Conservation (phyloP, 2,113 vertebrate species). For the Phrynosoma platyrhinos region DNA sequence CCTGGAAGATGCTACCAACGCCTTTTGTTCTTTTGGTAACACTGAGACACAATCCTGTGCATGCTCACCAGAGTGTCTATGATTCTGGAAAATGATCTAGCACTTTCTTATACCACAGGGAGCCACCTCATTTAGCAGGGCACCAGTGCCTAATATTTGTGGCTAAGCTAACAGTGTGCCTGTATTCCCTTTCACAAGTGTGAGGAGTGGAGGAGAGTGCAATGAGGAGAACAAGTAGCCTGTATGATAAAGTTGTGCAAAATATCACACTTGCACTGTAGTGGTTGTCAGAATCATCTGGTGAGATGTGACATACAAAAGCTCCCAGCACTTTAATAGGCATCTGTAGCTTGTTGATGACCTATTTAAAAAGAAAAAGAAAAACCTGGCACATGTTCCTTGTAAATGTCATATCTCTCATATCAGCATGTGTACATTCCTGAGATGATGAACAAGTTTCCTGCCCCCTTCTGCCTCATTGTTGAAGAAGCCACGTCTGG, state of each 20-base stretch:
- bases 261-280: neutral
- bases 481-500: neutral
- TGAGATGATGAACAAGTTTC: constrained; percentile 10
- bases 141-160: neutral
- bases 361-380: neutral
- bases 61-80: neutral
- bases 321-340: neutral
- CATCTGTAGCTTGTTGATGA: neutral
- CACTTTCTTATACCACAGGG: neutral
- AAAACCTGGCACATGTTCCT: neutral
- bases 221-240: neutral
- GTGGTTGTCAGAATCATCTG: neutral
- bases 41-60: neutral
- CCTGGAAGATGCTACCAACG: no score
- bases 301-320: neutral
- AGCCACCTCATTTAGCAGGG: no score
- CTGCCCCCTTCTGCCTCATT: neutral
- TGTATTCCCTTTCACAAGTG: neutral
- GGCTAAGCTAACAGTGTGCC: neutral
- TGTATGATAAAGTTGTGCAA: neutral
- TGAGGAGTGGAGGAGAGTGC: neutral
- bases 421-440: neutral
- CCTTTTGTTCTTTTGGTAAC: neutral
- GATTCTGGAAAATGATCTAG: no score
- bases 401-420: neutral